Percentiles rank a stretch among this genome's conserved stretches.
These are phyloP conservation scores for Saimiri boliviensis DNA, from an alignment of 2,113 vertebrate genomes.

Conservation along the genomic window DNA sequence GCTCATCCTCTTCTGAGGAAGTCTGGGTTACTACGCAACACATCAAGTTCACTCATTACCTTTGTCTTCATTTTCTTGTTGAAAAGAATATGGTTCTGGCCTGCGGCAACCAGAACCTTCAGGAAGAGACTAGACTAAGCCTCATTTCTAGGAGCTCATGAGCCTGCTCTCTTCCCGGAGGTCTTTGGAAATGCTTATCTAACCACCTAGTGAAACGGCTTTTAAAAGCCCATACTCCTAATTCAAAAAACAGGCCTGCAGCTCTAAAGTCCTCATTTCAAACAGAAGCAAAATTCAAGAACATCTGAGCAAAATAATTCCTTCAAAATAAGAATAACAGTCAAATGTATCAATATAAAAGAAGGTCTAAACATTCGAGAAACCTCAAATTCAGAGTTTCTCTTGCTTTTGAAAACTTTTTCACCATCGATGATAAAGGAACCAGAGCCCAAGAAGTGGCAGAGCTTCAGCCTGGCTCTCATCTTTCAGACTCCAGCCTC, in stretches of 20 bases:
- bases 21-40: accelerated
- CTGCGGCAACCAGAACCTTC: not conserved
- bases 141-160: not conserved
- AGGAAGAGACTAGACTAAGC: too few relatives aligned
- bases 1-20: not conserved
- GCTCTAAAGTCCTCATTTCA: not conserved
- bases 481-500: not conserved
- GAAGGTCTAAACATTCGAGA: too few relatives aligned
- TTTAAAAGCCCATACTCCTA: not conserved
- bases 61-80: not conserved
- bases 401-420: not conserved
- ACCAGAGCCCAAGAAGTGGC: accelerated
- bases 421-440: not conserved
- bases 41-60: accelerated
- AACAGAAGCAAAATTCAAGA: not conserved
- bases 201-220: not conserved
- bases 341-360: not conserved
- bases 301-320: not conserved
- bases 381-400: not conserved
- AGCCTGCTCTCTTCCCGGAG: accelerated
- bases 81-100: accelerated
- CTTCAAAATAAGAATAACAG: not conserved
- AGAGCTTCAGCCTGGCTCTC: not conserved
- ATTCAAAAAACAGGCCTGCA: not conserved
- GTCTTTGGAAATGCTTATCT: not conserved